Base-by-base conservation (phyloP, 2,797 vertebrate species). In the Sebastes iracundus region DNA sequence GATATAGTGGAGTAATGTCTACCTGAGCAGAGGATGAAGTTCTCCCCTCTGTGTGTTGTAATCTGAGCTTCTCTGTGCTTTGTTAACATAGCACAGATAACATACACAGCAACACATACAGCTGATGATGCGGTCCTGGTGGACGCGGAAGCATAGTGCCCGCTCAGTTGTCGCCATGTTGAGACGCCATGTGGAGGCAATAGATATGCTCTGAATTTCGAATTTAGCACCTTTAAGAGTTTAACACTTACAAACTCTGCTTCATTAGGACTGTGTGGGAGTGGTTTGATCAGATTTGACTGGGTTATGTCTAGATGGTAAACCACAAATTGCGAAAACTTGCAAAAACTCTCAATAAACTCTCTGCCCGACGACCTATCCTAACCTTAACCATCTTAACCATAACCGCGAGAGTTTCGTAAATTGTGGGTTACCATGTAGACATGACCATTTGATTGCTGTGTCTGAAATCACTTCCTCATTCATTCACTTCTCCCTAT, bases 71-170 rank as follows among this genome's bases (percentile, higher is more conserved):
- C n/a, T 53, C n/a, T 53, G 20, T 22, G 52, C 52, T 53, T 53
- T 46, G 42, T 46, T 53, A 53, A 22, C 46, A 49, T 20, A 49
- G 46, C 46, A 49, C 46, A 49, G 3, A 42, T 42, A 42, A 42
- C 38, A 42, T 42, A 42, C 38, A 16, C 38, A 42, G 38, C 38
- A 42, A 42, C 38, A 42, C 38, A 42, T 42, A 42, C 38, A 42
- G 20, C 49, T 53, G 49, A 22, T 53, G 0, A 53, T 22, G 0
- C 49, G 0, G 49, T 22, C 49, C 20, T 53, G 20, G 49, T 2
- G 3, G 20, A 53, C 9, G 9, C 49, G 3, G 4, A 22, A 53
- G 20, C 20, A 10, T 53, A 53, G 49, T 0, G 0, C 49, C 49
- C 0, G 38, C 38, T 42, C 38, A 42, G 14, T 0, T 14, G 6